These are phyloP conservation scores for Phrynocephalus versicolor DNA, from an alignment of 2,113 vertebrate genomes.

Conservation along the genomic window DNA sequence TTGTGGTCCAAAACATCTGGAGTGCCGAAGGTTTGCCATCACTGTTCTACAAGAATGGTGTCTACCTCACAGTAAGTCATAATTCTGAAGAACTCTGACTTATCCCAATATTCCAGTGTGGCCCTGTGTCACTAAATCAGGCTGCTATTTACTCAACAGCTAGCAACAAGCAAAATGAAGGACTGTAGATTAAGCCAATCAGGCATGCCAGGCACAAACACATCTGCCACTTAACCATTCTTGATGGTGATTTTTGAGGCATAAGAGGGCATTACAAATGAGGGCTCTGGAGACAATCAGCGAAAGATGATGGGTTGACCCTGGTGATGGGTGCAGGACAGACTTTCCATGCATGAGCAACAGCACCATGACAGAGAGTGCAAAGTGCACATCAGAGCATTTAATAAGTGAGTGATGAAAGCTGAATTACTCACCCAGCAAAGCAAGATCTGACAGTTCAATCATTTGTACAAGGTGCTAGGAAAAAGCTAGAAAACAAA, in stretches of 20 bases:
- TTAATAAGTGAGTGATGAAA: slow-evolving; percentile 24
- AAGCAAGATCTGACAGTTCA: slow-evolving; percentile 9
- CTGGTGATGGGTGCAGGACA: background rate
- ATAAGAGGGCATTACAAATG: background rate
- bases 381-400: slow-evolving; percentile 12
- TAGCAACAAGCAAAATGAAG: background rate
- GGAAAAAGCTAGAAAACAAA: background rate
- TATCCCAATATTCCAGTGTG: background rate
- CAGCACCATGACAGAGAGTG: background rate
- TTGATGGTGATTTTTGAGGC: background rate
- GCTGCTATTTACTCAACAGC: background rate
- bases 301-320: slow-evolving; percentile 4
- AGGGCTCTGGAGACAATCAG: background rate
- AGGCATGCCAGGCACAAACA: background rate
- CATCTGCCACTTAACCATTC: background rate
- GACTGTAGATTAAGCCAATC: background rate
- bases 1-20: too few relatives aligned
- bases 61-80: background rate
- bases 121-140: background rate
- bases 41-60: background rate
- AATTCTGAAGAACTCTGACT: background rate
- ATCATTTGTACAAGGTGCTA: background rate
- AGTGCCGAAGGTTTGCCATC: too few relatives aligned
- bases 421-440: background rate
- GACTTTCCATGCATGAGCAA: background rate